Conservation (phyloP, 2,797 vertebrate genomes). For the Triplophysa bombifrons region DNA sequence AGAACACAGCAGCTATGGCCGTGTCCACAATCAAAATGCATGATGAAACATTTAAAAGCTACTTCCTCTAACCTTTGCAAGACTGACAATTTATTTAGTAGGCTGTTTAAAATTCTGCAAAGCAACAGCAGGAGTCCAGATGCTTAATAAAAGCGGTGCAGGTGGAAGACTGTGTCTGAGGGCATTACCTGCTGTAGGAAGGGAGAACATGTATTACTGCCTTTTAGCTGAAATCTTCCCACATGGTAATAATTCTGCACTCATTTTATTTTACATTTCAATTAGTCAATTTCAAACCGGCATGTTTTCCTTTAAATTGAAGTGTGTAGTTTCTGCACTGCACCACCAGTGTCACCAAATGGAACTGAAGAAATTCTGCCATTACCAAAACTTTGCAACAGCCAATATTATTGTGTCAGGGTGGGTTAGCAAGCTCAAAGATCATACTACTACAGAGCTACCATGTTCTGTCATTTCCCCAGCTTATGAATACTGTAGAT, state of each 20-base stretch:
- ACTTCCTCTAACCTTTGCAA: slow-evolving; percentile 51
- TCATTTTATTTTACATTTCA: slow-evolving; percentile 26
- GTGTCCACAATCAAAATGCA: slow-evolving; percentile 50
- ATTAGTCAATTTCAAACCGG: slow-evolving; percentile 23
- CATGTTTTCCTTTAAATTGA: not conserved
- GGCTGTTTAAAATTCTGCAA: slow-evolving; percentile 55
- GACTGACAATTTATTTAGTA: slow-evolving; percentile 59
- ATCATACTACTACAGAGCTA: no score
- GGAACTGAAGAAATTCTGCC: not conserved
- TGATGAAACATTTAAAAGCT: slow-evolving; percentile 58
- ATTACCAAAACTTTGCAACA: not conserved
- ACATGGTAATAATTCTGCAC: slow-evolving; percentile 13
- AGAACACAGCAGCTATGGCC: slow-evolving; percentile 55
- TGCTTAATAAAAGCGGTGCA: slow-evolving; percentile 47
- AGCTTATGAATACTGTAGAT: not conserved
- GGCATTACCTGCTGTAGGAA: slow-evolving; percentile 27
- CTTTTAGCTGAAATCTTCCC: slow-evolving; percentile 3
- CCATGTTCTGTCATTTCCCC: not conserved
- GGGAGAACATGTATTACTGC: slow-evolving; percentile 22
- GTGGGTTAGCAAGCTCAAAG: not conserved
- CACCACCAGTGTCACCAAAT: not conserved
- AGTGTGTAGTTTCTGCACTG: not conserved
- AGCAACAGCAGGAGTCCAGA: slow-evolving; percentile 30
- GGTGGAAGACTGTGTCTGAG: slow-evolving; percentile 28
- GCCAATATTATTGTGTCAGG: not conserved